Base-by-base conservation (phyloP, 1,140 invertebrate genomes). In the Marisa cornuarietis region DNA sequence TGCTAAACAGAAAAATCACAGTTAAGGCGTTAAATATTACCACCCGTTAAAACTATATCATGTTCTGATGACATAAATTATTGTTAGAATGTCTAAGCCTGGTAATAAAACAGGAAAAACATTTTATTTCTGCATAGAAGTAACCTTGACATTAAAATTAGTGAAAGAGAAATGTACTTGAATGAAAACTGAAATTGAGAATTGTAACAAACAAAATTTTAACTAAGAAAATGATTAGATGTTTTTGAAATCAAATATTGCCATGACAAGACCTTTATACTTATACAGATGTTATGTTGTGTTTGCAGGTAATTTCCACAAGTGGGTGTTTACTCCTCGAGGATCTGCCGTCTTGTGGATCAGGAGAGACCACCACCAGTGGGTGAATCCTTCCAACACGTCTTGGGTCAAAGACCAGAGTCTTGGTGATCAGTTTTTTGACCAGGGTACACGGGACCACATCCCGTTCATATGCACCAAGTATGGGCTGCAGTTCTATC, bases 231-330 rank as follows among this genome's bases (percentile, higher is more conserved):
- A 61, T 51, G 31, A 42, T n/a, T 42, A 0, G 75, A 31, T 63
- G 10, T 20, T 14, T 62, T 42, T 54, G n/a, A 1, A 22, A n/a
- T 75, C 11, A 58, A 11, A 61, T 75, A 1, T 75, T 13, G 9
- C 7, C 22, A 0, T 49, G 14, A 26, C 22, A 10, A 26, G 22
- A 31, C 26, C 22, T 26, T 58, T 58, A 3, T 58, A 14, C 22
- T 52, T 73, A 8, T 14, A 0, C 7, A n/a, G 26, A 2, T 66
- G 20, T 42, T 20, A 18, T 71, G 10, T 76, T 76, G 73, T 61
- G 42, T 79, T 61, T 74, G n/a, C 78, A 87, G 87, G 85, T n/a
- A 87, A 88, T 81, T 68, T 88, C 0, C 86, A 88, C 83, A 88
- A 88, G 66, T 88, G 87, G 87, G 42, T 82, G 24, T 88, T 80